Evolutionary conservation across 2,888 invertebrate genomes (phyloP).

Genomic region (Ormyrus rosae): DNA sequence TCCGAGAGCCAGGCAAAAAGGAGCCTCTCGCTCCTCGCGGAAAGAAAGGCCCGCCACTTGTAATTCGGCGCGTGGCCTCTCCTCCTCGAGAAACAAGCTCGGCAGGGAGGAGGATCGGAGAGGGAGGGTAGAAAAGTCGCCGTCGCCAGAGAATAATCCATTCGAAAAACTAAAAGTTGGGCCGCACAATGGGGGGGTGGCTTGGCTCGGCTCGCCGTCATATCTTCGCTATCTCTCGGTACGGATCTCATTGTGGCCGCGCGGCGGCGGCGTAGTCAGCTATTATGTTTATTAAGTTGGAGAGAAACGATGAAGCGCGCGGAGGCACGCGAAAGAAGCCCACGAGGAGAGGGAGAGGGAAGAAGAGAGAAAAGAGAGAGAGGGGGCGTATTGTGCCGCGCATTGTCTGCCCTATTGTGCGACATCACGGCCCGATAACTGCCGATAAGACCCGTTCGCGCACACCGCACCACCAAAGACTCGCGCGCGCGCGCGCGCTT

Average conservation of each 20-base stretch:
- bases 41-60: neutral
- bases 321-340: conserved; percentile 46
- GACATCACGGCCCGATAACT: conserved; percentile 76
- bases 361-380: conserved; percentile 38
- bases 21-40: neutral
- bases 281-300: conserved; percentile 76
- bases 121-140: neutral
- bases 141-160: conserved; percentile 47
- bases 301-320: conserved; percentile 56
- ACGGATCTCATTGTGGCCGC: conserved; percentile 72
- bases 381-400: conserved; percentile 74
- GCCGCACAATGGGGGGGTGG: conserved; percentile 17
- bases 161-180: conserved; percentile 54
- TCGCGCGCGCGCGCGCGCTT: conserved; percentile 14
- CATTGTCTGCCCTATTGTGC: conserved; percentile 76
- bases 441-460: conserved; percentile 73
- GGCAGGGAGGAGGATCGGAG: neutral
- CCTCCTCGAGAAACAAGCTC: neutral
- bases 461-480: conserved; percentile 57
- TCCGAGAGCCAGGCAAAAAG: too few species aligned
- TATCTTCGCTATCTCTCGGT: conserved; percentile 70
- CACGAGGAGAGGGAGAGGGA: conserved; percentile 34
- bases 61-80: neutral
- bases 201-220: conserved; percentile 61
- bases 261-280: conserved; percentile 70